These are phyloP conservation scores for Ladona fulva DNA, from an alignment of 1,140 invertebrate genomes.

Conservation along the genomic window DNA sequence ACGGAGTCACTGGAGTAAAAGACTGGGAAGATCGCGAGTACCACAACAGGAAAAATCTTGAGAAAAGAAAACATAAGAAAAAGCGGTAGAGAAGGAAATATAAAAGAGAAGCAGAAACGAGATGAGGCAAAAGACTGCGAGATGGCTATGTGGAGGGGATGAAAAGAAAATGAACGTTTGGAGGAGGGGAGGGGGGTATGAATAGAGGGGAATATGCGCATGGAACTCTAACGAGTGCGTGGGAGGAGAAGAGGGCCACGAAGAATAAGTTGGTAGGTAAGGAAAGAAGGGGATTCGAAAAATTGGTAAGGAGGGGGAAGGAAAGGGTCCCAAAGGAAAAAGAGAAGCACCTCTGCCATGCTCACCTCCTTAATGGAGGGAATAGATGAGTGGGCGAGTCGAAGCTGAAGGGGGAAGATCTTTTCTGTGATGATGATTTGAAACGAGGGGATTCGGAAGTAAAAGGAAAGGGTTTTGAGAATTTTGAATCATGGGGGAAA, in stretches of 20 bases:
- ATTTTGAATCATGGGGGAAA: background rate
- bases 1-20: no score
- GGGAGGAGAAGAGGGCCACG: background rate
- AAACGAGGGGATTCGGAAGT: background rate
- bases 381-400: no score
- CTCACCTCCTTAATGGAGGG: background rate
- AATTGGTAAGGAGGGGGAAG: background rate
- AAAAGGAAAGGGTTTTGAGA: background rate
- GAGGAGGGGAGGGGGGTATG: background rate
- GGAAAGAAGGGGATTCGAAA: background rate
- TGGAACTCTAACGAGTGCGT: background rate
- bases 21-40: no score
- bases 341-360: background rate
- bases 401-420: background rate
- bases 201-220: background rate
- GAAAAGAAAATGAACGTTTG: background rate
- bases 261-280: background rate
- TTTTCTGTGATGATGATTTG: background rate
- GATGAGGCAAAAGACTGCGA: no score
- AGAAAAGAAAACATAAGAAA: no score
- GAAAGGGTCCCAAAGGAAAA: no score
- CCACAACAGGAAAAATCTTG: no score
- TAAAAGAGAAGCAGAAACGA: no score
- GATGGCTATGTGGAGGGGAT: background rate
- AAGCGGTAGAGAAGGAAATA: no score